Base-by-base conservation (phyloP, 2,797 vertebrate species). In the Hipposideros larvatus region DNA sequence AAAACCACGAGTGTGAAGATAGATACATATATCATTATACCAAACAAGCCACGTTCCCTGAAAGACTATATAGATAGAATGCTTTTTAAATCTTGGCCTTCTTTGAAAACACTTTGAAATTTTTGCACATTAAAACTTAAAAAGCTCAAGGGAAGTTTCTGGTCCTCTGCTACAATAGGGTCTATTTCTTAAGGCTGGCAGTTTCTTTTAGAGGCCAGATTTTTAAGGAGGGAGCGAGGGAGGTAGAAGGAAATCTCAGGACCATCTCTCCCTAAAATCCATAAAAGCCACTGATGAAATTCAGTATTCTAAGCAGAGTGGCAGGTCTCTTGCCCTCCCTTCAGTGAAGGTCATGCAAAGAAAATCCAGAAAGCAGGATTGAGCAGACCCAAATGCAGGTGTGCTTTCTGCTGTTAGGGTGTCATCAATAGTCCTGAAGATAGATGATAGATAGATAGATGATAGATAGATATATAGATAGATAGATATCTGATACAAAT, bases 271-370 rank as follows among this genome's bases (percentile, higher is more conserved):
- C 31, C 34, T 78, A 48, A 96, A 94, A 90, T 87, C 57, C 24
- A 24, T 61, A 66, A 74, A 94, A 79, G 48, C 84, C 73, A n/a
- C 26, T 73, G 59, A 73, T 77, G 34, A 97, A 90, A 93, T 51
- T 74, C 48, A 73, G 26, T 31, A 61, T 77, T 71, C 5, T 15
- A 90, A 73, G 74, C 48, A 71, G 41, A 0, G 7, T 68, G 53
- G 19, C 66, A 79, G 26, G 57, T 83, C 34, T 80, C 43, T 48
- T 1, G 41, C 22, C 28, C 66, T 90, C 85, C 18, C 15, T 66
- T 41, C 21, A 11, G 19, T 51, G 73, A 70, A 83, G 75, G 78
- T 85, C 63, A 82, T 63, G 74, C 0, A 78, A 90, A 79, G 55
- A 75, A 84, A 93, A 79, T 26, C 10, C 16, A 79, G 78, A 92